Percentiles rank a stretch among this genome's conserved stretches.
Evolutionary conservation across 2,888 invertebrate genomes (phyloP).

Genomic region (Metellina segmentata): DNA sequence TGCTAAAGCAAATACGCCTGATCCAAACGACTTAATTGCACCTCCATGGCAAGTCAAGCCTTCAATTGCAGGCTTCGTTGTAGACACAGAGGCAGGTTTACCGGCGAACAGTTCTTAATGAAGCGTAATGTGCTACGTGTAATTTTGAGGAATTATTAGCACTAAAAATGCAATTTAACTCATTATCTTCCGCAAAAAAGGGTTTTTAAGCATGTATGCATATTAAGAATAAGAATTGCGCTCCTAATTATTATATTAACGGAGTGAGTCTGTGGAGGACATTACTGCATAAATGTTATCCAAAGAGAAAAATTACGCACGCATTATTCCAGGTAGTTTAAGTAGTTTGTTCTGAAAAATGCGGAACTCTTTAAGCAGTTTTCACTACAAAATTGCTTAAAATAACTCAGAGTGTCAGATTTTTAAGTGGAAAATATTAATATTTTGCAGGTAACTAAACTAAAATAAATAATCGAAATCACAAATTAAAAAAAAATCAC

Average conservation of each 20-base stretch:
- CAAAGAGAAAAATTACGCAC: not conserved
- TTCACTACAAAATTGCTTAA: not conserved
- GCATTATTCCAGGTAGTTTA: not conserved
- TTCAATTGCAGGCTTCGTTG: no score
- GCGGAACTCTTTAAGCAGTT: not conserved
- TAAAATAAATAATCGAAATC: no score
- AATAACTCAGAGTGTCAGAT: no score
- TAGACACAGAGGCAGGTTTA: not conserved
- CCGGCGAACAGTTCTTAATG: not conserved
- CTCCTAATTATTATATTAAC: not conserved
- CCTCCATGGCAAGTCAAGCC: no score
- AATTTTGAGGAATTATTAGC: not conserved
- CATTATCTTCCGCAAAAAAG: not conserved
- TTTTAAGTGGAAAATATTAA: no score
- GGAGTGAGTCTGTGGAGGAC: not conserved
- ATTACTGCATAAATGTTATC: not conserved
- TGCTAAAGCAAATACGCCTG: not conserved
- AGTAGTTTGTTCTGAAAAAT: not conserved
- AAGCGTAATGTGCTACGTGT: not conserved
- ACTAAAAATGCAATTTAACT: not conserved
- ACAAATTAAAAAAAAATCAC: no score
- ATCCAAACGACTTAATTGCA: not conserved
- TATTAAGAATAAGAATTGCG: not conserved
- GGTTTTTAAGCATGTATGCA: not conserved
- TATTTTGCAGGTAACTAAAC: no score